These are phyloP conservation scores for Drosophila pruinosa DNA, from an alignment of 1,140 invertebrate species.

Conservation along the genomic window DNA sequence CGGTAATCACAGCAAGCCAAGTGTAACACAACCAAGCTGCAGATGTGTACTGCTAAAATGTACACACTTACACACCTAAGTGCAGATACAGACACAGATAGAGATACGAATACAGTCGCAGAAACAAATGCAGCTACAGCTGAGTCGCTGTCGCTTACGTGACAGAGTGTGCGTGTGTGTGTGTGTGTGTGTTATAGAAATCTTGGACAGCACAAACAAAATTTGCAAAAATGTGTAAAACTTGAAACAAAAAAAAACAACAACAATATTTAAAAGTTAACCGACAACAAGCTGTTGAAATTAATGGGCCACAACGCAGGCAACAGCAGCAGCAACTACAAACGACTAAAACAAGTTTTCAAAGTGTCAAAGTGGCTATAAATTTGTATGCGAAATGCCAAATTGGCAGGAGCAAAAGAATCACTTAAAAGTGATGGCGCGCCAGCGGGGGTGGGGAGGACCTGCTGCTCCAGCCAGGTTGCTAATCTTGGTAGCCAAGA, in stretches of 20 bases:
- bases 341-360: conserved; percentile 63
- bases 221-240: conserved; percentile 53
- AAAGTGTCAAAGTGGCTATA: conserved; percentile 76
- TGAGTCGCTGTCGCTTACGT: conserved; percentile 27
- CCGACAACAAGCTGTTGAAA: conserved; percentile 29
- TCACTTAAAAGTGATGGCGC: conserved; percentile 51
- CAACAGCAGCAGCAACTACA: background rate
- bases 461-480: conserved; percentile 33
- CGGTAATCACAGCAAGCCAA: conserved; percentile 52
- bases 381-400: conserved; percentile 59
- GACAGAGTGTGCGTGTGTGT: conserved; percentile 18
- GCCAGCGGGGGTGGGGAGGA: conserved; percentile 8
- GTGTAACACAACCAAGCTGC: conserved; percentile 14
- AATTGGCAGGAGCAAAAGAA: conserved; percentile 69
- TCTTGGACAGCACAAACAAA: conserved; percentile 40
- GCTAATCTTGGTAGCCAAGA: conserved; percentile 69
- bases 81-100: conserved; percentile 32
- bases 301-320: conserved; percentile 44
- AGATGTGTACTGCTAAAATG: conserved; percentile 34
- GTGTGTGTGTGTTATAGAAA: conserved; percentile 62
- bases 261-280: conserved; percentile 19
- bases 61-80: conserved; percentile 34
- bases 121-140: conserved; percentile 56
- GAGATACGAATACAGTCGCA: conserved; percentile 39
- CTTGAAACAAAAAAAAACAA: conserved; percentile 30